Evolutionary conservation across 2,797 vertebrate genomes (phyloP), one percentile per base, ranked within the genome.

Genomic region (Pseudochaenichthys georgianus): DNA sequence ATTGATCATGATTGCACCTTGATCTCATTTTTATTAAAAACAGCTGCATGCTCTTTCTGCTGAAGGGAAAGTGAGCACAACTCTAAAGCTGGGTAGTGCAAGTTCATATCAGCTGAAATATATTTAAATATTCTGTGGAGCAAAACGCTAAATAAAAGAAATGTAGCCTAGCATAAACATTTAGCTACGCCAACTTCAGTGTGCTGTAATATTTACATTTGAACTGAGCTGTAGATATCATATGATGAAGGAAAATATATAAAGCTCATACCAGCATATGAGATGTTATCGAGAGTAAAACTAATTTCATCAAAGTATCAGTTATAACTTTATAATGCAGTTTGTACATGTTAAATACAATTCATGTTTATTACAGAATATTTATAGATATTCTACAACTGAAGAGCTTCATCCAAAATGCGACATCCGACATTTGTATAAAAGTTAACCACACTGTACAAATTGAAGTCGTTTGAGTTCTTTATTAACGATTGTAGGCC

Each of bases 131-230:
- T 46, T 51, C 31, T 1, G 5, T 8, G 21, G 13, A 0, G 42
- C 21, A 15, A 34, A 28, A 46, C 55, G 12, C 16, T 5, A 12
- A 45, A 47, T 38, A 42, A 17, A 21, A 9, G 13, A 17, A 47
- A 28, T 28, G 28, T 28, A 28, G 28, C 28, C 28, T 7, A 34
- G 21, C 28, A 23, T 52, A 6, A 41, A n/a, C 15, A 52, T 16
- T 19, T 17, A 13, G 28, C 50, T 62, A 31, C 53, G 5, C 38
- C 46, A 62, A 46, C 9, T 5, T 17, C 10, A 11, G 9, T 17
- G 59, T 16, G 23, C 28, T 63, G 54, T 54, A 54, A 46, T 71
- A 53, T 62, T 61, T 54, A 63, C 15, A 54, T 54, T 41, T 46
- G 5, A 53, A 62, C 9, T 0, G 9, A 64, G 21, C 11, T 12